A percentile compares a stretch with the other conserved stretches of the same genome.
phyloP scores from a whole-genome alignment of 2,888 invertebrate genomes.

The Tanypteryx hageni region DNA sequence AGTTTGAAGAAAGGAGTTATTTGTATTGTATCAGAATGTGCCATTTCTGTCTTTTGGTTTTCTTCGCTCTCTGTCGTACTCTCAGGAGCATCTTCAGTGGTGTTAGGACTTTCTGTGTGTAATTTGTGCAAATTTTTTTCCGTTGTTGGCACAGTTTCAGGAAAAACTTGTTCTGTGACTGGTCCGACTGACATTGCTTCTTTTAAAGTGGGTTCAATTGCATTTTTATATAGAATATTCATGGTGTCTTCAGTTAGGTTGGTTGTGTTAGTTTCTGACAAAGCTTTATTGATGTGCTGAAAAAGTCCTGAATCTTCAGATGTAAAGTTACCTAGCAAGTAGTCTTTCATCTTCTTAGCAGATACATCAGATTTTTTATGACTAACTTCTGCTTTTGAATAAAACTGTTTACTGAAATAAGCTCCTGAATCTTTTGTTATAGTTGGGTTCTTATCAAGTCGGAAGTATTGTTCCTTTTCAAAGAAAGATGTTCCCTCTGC shows the following conservation, averaged over 20 bases:
- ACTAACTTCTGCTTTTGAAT: slow-evolving; percentile 11
- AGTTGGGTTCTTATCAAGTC: not conserved
- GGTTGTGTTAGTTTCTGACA: slow-evolving; percentile 21
- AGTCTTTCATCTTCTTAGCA: slow-evolving; percentile 50
- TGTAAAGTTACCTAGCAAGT: slow-evolving; percentile 44
- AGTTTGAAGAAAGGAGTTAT: slow-evolving; percentile 56
- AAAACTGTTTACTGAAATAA: not conserved
- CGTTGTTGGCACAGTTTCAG: slow-evolving; percentile 40
- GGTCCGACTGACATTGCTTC: slow-evolving; percentile 37
- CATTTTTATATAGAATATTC: slow-evolving; percentile 41
- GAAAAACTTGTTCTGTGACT: slow-evolving; percentile 13
- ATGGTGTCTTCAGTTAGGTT: slow-evolving; percentile 27
- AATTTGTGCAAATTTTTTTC: not conserved
- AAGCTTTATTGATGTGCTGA: slow-evolving; percentile 47
- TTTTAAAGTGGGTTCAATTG: slow-evolving; percentile 41
- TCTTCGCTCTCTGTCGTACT: not conserved
- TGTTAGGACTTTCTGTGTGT: slow-evolving; percentile 13
- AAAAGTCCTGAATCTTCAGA: slow-evolving; percentile 35
- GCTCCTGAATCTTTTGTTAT: slow-evolving; percentile 21
- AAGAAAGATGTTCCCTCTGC: not conserved
- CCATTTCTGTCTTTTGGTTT: not conserved
- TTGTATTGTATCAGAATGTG: not conserved
- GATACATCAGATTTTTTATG: slow-evolving; percentile 26
- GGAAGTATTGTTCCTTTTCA: slow-evolving; percentile 38
- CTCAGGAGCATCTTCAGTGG: not conserved